Conservation (phyloP, 2,888 invertebrate genomes). For the Gisinianus flammeolus region DNA sequence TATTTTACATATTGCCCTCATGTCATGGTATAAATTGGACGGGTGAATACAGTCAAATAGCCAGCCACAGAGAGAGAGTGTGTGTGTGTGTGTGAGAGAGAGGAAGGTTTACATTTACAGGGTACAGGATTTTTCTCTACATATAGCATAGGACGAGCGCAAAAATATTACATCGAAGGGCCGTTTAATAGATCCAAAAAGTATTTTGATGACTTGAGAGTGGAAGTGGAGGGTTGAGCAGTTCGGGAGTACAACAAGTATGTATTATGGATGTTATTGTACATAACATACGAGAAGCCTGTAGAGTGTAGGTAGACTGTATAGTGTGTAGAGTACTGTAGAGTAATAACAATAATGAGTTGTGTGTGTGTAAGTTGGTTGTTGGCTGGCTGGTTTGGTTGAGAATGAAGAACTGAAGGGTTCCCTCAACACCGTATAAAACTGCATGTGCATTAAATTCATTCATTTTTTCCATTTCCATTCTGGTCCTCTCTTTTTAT, state of each 20-base stretch:
- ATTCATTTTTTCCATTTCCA: background rate
- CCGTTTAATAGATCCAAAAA: background rate
- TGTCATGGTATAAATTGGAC: no score
- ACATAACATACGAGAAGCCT: background rate
- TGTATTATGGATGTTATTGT: background rate
- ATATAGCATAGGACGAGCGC: no score
- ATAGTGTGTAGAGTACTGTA: no score
- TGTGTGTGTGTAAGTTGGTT: no score
- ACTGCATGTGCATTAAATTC: background rate
- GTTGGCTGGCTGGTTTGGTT: no score
- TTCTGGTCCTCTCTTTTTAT: background rate
- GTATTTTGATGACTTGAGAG: background rate
- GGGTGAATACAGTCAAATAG: no score
- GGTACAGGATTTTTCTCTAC: no score
- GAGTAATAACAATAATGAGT: constrained; percentile 5
- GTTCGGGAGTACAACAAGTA: background rate
- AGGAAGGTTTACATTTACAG: background rate
- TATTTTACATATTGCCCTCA: no score
- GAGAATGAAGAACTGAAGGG: background rate
- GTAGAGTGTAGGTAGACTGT: no score
- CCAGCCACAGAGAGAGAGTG: background rate
- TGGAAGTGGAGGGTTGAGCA: background rate
- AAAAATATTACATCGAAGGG: background rate
- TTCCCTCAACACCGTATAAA: constrained; percentile 1
- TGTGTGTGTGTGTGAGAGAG: no score